These are phyloP conservation scores for Olivierus martensii DNA, from an alignment of 1,140 invertebrate species.

Conservation along the genomic window DNA sequence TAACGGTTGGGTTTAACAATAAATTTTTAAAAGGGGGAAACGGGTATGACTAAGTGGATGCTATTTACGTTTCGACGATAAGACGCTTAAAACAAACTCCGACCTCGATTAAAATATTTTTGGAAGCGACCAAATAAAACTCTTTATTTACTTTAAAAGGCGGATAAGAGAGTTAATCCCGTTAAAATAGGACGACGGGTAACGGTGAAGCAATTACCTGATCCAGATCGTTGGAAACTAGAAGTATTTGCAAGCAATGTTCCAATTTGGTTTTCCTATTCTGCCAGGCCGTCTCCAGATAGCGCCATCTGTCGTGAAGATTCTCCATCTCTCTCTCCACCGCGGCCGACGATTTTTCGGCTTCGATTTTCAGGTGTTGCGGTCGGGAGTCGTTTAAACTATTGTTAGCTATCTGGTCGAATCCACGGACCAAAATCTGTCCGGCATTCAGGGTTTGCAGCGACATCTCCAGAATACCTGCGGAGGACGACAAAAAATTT, in stretches of 20 bases:
- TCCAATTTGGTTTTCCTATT: constrained; percentile 46
- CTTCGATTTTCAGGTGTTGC: constrained; percentile 45
- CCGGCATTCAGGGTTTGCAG: constrained; percentile 63
- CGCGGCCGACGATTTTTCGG: constrained; percentile 43
- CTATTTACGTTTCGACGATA: too few relatives aligned
- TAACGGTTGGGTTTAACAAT: too few relatives aligned
- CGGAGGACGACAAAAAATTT: too few relatives aligned
- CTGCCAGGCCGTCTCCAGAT: constrained; percentile 57
- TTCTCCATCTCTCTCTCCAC: constrained; percentile 60
- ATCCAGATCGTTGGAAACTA: constrained; percentile 54
- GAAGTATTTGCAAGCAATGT: constrained; percentile 56
- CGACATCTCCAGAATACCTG: constrained; percentile 53
- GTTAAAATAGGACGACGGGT: too few relatives aligned
- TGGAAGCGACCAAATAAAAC: too few relatives aligned
- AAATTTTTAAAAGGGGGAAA: too few relatives aligned
- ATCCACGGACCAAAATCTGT: constrained; percentile 52
- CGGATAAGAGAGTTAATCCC: too few relatives aligned
- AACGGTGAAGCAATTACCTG: constrained; percentile 35
- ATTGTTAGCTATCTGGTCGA: constrained; percentile 47
- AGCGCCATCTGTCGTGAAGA: constrained; percentile 56
- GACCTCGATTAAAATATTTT: too few relatives aligned
- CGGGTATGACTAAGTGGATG: too few relatives aligned
- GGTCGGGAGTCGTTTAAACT: constrained; percentile 54
- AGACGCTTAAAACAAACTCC: too few relatives aligned
- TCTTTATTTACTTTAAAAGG: too few relatives aligned